A percentile compares a stretch with the other conserved stretches of the same genome.
Evolutionary conservation across 1,140 invertebrate species (phyloP).

Genomic region (Diabrotica undecimpunctata): DNA sequence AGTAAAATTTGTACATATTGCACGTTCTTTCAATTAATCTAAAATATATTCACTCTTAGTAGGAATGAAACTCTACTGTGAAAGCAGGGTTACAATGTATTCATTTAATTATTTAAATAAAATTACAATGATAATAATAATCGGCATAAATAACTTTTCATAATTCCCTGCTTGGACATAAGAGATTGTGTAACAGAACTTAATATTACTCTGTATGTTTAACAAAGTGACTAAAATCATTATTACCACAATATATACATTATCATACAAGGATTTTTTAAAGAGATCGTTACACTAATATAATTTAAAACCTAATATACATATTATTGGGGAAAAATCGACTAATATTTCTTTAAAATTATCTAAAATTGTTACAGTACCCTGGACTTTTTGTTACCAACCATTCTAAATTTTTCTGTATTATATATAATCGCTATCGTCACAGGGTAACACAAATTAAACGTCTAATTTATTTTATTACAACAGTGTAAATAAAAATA

Average conservation of each 20-base stretch:
- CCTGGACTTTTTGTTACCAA: too few relatives aligned
- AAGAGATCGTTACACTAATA: constrained; percentile 2
- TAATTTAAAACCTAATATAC: constrained; percentile 1
- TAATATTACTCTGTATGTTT: constrained; percentile 27
- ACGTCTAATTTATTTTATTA: too few relatives aligned
- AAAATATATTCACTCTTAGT: constrained; percentile 38
- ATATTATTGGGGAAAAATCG: neutral
- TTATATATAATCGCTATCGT: too few relatives aligned
- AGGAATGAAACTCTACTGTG: constrained; percentile 38
- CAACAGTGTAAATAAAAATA: too few relatives aligned
- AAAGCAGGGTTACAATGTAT: constrained; percentile 26
- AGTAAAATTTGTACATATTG: constrained; percentile 53
- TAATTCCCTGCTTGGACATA: constrained; percentile 31
- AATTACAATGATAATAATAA: neutral
- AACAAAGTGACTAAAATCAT: constrained; percentile 22
- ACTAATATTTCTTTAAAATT: neutral
- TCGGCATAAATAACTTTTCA: constrained; percentile 3
- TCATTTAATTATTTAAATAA: constrained; percentile 6
- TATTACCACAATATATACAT: constrained; percentile 22
- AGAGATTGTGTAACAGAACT: constrained; percentile 23
- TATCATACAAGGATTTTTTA: constrained; percentile 15
- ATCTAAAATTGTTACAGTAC: constrained; percentile 1
- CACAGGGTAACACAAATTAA: too few relatives aligned
- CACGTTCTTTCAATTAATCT: constrained; percentile 48
- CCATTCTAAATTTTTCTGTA: too few relatives aligned